Percentiles rank a stretch among this genome's conserved stretches.
Evolutionary conservation across 2,888 invertebrate genomes (phyloP).

Genomic region (Rosalia funebris): DNA sequence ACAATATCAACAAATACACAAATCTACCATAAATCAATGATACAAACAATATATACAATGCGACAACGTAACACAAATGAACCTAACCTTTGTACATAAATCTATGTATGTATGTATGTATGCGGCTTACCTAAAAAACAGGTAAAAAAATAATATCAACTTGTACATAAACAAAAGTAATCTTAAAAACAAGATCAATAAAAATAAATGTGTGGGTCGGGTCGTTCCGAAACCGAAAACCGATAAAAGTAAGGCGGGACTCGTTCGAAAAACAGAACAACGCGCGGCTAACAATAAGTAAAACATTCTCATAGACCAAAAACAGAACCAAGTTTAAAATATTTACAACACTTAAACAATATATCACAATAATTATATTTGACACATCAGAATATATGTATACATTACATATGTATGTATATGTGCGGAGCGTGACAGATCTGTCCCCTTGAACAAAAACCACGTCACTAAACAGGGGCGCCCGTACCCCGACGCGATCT

Average conservation of each 20-base stretch:
- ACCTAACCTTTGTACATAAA: constrained; percentile 37
- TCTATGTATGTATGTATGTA: too few relatives aligned
- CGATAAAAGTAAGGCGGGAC: constrained; percentile 20
- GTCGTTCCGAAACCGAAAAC: constrained; percentile 8
- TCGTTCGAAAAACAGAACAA: constrained; percentile 5
- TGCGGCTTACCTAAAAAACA: constrained; percentile 41
- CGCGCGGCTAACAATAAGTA: constrained; percentile 3
- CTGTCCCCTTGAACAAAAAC: background rate
- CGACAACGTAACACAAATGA: constrained; percentile 41
- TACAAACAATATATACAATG: constrained; percentile 57
- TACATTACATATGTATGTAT: constrained; percentile 7
- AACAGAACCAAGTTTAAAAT: constrained; percentile 27
- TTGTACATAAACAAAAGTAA: constrained; percentile 37
- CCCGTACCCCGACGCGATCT: too few relatives aligned
- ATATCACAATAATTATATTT: constrained; percentile 61
- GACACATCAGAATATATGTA: constrained; percentile 57
- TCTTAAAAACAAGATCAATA: constrained; percentile 41
- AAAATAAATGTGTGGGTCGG: constrained; percentile 12
- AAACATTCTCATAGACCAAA: constrained; percentile 12
- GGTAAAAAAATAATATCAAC: constrained; percentile 44
- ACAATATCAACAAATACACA: constrained; percentile 57
- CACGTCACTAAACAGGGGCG: too few relatives aligned
- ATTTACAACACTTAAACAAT: constrained; percentile 46
- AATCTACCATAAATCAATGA: constrained; percentile 46
- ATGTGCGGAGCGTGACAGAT: background rate